Evolutionary conservation across 2,797 vertebrate genomes (phyloP).

Genomic region (Rallus crepitans): DNA sequence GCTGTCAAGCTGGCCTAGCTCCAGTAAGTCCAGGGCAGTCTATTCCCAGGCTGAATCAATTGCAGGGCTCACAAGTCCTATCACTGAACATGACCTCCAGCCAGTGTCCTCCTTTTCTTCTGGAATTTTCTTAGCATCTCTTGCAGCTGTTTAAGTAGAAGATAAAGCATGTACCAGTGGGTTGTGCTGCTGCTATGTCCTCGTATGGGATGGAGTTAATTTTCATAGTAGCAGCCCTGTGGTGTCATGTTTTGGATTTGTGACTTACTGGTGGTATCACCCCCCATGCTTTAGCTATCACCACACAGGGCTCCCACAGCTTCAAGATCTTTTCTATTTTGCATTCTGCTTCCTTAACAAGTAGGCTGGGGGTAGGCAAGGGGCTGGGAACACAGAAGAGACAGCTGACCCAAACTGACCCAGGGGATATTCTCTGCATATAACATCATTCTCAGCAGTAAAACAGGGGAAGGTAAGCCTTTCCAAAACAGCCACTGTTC

Average conservation of each 20-base stretch:
- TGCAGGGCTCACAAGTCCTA: neutral
- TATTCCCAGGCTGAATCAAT: neutral
- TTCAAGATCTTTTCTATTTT: neutral
- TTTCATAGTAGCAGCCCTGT: neutral
- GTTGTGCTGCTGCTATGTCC: neutral
- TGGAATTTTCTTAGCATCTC: neutral
- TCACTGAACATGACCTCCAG: neutral
- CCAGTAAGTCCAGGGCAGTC: conserved; percentile 29
- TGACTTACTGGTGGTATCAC: neutral
- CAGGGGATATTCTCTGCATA: no score
- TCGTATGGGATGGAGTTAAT: neutral
- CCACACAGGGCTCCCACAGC: neutral
- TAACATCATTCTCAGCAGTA: neutral
- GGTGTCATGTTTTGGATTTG: neutral
- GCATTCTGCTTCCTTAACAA: neutral
- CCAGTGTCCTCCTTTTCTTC: neutral
- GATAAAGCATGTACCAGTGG: no score
- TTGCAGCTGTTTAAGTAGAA: neutral
- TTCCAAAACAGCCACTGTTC: neutral
- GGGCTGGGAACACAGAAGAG: neutral
- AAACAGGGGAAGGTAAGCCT: neutral
- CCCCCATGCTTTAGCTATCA: neutral
- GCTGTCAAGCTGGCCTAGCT: conserved; percentile 64
- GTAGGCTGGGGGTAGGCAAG: neutral
- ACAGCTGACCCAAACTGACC: neutral